Evolutionary conservation across 2,797 vertebrate genomes (phyloP).

Genomic region (Orestias chungarensis): DNA sequence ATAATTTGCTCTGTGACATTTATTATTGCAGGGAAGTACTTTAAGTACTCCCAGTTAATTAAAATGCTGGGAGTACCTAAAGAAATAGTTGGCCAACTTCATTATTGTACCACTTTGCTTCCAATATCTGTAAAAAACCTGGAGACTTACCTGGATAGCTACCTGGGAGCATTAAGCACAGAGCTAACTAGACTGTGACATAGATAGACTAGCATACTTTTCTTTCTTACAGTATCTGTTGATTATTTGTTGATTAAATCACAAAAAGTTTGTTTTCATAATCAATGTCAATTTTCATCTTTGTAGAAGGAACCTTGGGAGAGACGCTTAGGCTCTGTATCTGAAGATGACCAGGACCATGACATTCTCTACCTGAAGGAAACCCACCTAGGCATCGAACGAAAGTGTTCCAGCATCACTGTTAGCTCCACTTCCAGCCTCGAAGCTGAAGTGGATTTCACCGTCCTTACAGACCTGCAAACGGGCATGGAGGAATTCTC

Average conservation of each 20-base stretch:
- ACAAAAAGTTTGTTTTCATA: background rate
- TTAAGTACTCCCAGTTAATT: too few relatives aligned
- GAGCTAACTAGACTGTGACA: background rate
- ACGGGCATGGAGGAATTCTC: constrained; percentile 97
- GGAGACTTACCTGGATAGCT: too few relatives aligned
- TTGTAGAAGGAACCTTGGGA: constrained; percentile 86
- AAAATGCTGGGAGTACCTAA: background rate
- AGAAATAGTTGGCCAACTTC: background rate
- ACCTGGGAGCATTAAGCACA: too few relatives aligned
- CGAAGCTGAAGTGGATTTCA: constrained; percentile 98
- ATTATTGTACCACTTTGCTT: background rate
- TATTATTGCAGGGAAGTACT: too few relatives aligned
- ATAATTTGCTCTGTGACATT: too few relatives aligned
- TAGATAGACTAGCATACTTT: background rate
- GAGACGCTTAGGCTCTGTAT: constrained; percentile 83
- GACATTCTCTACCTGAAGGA: constrained; percentile 92
- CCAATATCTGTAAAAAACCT: background rate
- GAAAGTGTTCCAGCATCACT: constrained; percentile 96
- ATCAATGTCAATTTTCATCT: background rate
- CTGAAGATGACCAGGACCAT: constrained; percentile 92
- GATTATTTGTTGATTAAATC: background rate
- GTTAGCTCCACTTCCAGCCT: constrained; percentile 97
- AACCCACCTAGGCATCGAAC: constrained; percentile 94
- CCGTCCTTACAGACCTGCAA: constrained; percentile 93
- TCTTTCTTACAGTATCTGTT: too few relatives aligned